Conservation (phyloP, 2,797 vertebrate species). For the Champsocephalus esox region DNA sequence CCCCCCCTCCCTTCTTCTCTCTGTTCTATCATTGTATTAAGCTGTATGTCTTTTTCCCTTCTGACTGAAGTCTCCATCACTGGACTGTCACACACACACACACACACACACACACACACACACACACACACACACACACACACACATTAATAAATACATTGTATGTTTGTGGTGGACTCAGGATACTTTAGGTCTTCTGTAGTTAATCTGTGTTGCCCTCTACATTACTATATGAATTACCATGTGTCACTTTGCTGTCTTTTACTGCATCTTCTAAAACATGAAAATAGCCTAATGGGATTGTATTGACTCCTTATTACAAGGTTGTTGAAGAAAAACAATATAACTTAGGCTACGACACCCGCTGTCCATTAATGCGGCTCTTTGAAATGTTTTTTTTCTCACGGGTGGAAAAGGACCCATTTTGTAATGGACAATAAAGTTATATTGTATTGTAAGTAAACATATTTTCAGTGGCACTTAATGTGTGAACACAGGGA, state of each 20-base stretch:
- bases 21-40: slow-evolving; percentile 62
- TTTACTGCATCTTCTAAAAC: slow-evolving; percentile 2
- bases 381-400: no score
- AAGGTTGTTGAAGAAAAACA: neutral
- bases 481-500: no score
- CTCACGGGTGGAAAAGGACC: no score
- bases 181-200: slow-evolving; percentile 14
- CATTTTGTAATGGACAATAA: no score
- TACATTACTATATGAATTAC: neutral
- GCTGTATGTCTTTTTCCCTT: slow-evolving; percentile 47
- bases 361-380: no score
- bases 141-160: slow-evolving; percentile 33
- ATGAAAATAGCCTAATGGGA: neutral
- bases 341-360: neutral
- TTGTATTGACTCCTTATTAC: neutral
- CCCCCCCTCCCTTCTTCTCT: slow-evolving; percentile 80
- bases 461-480: no score
- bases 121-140: slow-evolving; percentile 6
- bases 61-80: slow-evolving; percentile 77
- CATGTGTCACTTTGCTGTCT: neutral
- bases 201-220: neutral
- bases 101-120: slow-evolving; percentile 16
- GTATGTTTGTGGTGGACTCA: slow-evolving; percentile 29
- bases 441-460: no score
- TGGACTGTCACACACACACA: slow-evolving; percentile 64